Percentiles rank a stretch among this genome's conserved stretches.
phyloP scores from a whole-genome alignment of 2,797 vertebrate genomes.

The Micropoecilia bifurca region DNA sequence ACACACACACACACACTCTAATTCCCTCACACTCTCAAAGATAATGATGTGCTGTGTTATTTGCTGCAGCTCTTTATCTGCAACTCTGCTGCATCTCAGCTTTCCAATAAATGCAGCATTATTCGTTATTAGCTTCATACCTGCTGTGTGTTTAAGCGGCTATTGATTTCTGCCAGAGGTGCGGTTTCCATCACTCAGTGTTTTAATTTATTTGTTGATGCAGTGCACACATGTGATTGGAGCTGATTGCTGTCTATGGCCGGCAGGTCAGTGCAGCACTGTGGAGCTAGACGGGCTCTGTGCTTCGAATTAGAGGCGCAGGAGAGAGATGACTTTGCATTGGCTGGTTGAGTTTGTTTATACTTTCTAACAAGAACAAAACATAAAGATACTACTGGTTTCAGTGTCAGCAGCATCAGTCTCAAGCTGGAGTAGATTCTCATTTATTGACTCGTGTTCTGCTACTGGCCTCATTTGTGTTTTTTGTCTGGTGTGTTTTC shows the following conservation, averaged over 20 bases:
- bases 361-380: conserved; percentile 7
- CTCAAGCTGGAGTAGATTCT: conserved; percentile 23
- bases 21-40: conserved; percentile 23
- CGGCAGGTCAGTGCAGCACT: conserved; percentile 32
- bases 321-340: conserved; percentile 29
- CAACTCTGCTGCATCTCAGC: conserved; percentile 50
- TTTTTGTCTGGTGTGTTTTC: conserved; percentile 2
- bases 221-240: conserved; percentile 55
- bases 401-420: conserved; percentile 4
- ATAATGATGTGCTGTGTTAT: conserved; percentile 55
- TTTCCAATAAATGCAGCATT: conserved; percentile 65
- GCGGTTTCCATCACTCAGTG: conserved; percentile 64
- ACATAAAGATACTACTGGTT: not conserved
- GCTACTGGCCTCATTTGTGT: not conserved
- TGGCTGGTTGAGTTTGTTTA: conserved; percentile 41
- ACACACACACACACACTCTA: not conserved
- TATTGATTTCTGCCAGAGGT: conserved; percentile 68
- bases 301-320: conserved; percentile 14
- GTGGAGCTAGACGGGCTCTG: conserved; percentile 26
- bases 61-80: conserved; percentile 59
- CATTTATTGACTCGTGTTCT: conserved; percentile 7
- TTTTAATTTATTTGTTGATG: conserved; percentile 73
- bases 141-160: conserved; percentile 49
- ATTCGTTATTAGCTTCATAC: conserved; percentile 63
- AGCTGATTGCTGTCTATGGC: conserved; percentile 60